Conservation (phyloP, 2,888 invertebrate genomes). For the Fissipunctia ypsillon region DNA sequence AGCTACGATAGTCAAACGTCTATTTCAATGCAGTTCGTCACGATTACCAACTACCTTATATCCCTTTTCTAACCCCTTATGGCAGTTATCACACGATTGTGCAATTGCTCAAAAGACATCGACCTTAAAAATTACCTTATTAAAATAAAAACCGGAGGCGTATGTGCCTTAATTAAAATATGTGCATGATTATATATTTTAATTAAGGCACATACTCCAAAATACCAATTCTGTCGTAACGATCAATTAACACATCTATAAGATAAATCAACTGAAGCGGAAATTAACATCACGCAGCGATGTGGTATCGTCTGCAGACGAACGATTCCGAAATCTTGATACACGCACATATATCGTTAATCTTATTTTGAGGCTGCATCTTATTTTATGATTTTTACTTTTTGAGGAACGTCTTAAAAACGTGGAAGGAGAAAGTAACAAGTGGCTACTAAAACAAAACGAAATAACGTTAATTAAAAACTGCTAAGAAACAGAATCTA, state of each 20-base stretch:
- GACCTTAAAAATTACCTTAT: background rate
- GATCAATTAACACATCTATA: conserved; percentile 52
- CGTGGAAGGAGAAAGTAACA: background rate
- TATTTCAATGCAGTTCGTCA: background rate
- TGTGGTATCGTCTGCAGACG: conserved; percentile 43
- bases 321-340: conserved; percentile 58
- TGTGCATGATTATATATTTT: too few species aligned
- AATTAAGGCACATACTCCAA: conserved; percentile 26
- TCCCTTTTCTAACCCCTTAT: background rate
- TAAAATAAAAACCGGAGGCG: too few species aligned
- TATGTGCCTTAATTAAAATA: too few species aligned
- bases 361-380: conserved; percentile 22
- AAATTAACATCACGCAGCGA: conserved; percentile 62
- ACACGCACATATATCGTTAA: conserved; percentile 34
- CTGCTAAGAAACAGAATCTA: background rate
- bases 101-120: background rate
- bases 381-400: background rate
- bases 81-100: background rate
- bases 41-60: too few species aligned
- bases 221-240: conserved; percentile 30
- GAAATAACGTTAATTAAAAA: background rate
- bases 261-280: conserved; percentile 63
- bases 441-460: background rate
- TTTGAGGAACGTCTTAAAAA: background rate
- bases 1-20: background rate